Evolutionary conservation across 2,113 vertebrate species (phyloP).

Genomic region (Zapus hudsonius): DNA sequence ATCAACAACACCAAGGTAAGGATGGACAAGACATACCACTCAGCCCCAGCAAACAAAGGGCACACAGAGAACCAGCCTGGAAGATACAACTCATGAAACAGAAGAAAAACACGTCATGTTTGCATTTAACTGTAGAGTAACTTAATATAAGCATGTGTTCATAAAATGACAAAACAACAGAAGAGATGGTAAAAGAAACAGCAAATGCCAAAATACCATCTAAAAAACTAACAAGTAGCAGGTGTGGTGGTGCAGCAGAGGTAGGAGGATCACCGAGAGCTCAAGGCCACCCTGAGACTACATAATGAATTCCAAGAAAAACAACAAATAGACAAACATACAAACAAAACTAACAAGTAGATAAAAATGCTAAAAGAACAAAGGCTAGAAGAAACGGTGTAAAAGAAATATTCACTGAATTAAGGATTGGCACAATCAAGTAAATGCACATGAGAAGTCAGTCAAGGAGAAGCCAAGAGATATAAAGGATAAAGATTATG

Average conservation of each 20-base stretch:
- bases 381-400: neutral
- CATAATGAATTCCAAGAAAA: too few species aligned
- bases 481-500: neutral
- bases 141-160: neutral
- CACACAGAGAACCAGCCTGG: neutral
- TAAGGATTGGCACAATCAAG: neutral
- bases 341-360: too few species aligned
- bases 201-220: neutral
- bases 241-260: too few species aligned
- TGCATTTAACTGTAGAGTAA: constrained; percentile 3
- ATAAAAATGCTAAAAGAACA: constrained; percentile 48
- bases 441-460: neutral
- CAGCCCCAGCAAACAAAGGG: neutral
- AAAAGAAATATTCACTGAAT: neutral
- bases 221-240: constrained; percentile 29
- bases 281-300: too few species aligned
- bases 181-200: neutral
- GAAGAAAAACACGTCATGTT: neutral
- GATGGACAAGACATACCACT: neutral
- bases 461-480: neutral
- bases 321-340: too few species aligned
- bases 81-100: constrained; percentile 21
- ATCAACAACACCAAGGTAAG: neutral
- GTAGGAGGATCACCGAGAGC: too few species aligned
- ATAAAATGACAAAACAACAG: neutral